Evolutionary conservation across 1,140 invertebrate species (phyloP).

Genomic region (Sitophilus oryzae): DNA sequence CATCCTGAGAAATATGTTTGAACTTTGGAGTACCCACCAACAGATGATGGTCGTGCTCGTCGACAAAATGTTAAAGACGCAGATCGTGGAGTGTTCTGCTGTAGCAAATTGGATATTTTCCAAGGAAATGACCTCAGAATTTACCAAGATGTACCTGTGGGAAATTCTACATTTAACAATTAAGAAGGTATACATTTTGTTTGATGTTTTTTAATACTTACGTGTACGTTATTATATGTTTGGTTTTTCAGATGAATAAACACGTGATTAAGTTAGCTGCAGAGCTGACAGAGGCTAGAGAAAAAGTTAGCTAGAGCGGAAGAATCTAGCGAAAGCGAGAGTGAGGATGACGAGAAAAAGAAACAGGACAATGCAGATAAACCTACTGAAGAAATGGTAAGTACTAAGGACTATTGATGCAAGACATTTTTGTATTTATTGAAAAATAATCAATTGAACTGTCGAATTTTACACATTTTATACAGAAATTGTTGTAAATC

Average conservation of each 20-base stretch:
- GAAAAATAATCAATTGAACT: not conserved
- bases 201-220: not conserved
- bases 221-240: not conserved
- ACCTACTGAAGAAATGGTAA: slow-evolving; percentile 75
- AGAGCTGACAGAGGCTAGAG: slow-evolving; percentile 81
- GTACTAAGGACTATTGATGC: not conserved
- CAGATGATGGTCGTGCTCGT: slow-evolving; percentile 96
- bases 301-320: slow-evolving; percentile 71
- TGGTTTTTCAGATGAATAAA: slow-evolving; percentile 67
- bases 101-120: slow-evolving; percentile 99
- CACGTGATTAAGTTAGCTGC: slow-evolving; percentile 80
- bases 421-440: not conserved
- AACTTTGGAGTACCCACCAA: slow-evolving; percentile 90
- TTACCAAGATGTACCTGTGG: slow-evolving; percentile 96
- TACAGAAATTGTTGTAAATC: not conserved
- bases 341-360: slow-evolving; percentile 59
- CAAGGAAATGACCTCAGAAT: slow-evolving; percentile 89
- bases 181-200: slow-evolving; percentile 55
- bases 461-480: not conserved
- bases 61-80: slow-evolving; percentile 96
- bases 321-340: slow-evolving; percentile 71
- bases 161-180: slow-evolving; percentile 95
- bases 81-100: slow-evolving; percentile 94
- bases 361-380: slow-evolving; percentile 61
- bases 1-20: slow-evolving; percentile 87